Base-by-base conservation (phyloP, 2,113 vertebrate genomes). In the Orientallactaga bullata region DNA sequence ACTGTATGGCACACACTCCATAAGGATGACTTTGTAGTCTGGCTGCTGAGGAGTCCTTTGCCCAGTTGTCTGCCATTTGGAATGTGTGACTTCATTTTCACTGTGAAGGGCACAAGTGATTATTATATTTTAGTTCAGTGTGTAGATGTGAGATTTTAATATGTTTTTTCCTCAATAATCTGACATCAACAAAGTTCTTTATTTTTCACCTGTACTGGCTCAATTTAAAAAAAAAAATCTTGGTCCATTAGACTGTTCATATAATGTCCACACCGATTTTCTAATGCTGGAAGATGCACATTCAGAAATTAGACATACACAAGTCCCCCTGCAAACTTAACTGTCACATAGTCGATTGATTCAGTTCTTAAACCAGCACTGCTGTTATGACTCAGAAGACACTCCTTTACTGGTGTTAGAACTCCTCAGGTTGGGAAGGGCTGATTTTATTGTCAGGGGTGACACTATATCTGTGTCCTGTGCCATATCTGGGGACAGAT, bases 361-460 rank as follows among this genome's bases (percentile, higher is more conserved):
- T 30, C 63, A 68, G 74, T 73, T 89, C 73, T 79, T 12, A 68
- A 89, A 35, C 68, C 76, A 12, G 2, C 21, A 0, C 51, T 13
- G 30, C 85, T 47, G 35, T 28, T 3, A 2, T n/a, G 61, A 24
- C 10, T 13, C 58, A 35, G n/a, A 68, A 71, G 63, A 71, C 5
- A 0, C 65, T 58, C 47, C 39, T n/a, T n/a, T 83, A 30, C 20
- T 47, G 65, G 39, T 18, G 6, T 65, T 26, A 5, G 0, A 68
- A 83, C 37, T n/a, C 4, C 7, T 7, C 21, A 85, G 0, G 3
- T 90, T 95, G 79, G 94, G 23, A 92, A 65, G 93, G 51, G n/a
- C 66, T 91, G 66, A 87, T 94, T 94, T 95, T 61, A 95, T 92
- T 95, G 91, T 82, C 82, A 90, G 63, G 28, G 89, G 69, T 35